Conservation (phyloP, 2,797 vertebrate species). For the Xenopus petersii region DNA sequence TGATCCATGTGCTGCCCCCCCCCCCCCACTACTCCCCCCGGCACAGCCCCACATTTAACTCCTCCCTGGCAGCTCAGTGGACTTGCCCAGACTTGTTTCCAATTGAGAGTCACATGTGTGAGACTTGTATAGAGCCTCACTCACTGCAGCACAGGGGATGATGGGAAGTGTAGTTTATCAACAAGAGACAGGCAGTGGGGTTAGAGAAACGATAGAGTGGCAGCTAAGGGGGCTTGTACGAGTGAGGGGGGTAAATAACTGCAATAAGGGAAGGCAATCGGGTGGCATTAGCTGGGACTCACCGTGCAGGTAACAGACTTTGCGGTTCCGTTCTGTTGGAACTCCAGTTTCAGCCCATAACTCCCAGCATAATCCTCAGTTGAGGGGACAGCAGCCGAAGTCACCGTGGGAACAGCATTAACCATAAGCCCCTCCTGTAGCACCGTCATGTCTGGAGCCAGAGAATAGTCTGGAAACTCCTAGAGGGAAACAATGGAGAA, state of each 20-base stretch:
- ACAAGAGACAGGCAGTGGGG: no score
- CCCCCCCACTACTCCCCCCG: no score
- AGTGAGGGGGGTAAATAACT: no score
- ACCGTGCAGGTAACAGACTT: slow-evolving; percentile 85
- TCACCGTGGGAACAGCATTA: slow-evolving; percentile 22
- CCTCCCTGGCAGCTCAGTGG: slow-evolving; percentile 4
- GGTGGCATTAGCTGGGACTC: slow-evolving; percentile 45
- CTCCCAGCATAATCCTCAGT: slow-evolving; percentile 68
- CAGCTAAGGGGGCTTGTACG: no score
- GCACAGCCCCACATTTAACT: background rate
- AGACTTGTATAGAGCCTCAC: no score
- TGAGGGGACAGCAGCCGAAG: slow-evolving; percentile 70
- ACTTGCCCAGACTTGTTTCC: no score
- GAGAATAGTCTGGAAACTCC: background rate
- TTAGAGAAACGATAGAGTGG: no score
- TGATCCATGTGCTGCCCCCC: no score
- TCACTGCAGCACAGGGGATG: background rate
- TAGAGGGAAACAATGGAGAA: no score
- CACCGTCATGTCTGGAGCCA: background rate
- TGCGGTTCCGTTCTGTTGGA: slow-evolving; percentile 75
- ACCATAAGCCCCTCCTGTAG: background rate
- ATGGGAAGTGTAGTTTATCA: no score
- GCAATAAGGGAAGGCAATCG: no score
- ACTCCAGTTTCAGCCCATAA: slow-evolving; percentile 66
- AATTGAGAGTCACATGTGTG: no score